Conservation (phyloP, 2,113 vertebrate species). For the Ascaphus truei region DNA sequence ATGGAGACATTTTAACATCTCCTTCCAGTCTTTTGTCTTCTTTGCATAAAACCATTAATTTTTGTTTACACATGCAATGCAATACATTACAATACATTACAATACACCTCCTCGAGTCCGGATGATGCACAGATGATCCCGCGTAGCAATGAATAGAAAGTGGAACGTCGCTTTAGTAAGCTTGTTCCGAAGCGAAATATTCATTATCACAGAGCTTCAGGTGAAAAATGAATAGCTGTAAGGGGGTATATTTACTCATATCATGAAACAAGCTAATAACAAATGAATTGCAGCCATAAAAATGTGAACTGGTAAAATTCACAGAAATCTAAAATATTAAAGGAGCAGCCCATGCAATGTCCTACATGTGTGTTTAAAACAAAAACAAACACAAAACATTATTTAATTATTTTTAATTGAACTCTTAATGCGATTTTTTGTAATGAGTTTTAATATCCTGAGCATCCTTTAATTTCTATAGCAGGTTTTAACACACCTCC, state of each 20-base stretch:
- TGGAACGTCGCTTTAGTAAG: background rate
- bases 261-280: background rate
- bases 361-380: no score
- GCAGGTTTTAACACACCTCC: no score
- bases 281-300: background rate
- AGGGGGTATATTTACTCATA: background rate
- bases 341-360: no score
- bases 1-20: slow-evolving; percentile 15
- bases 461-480: no score
- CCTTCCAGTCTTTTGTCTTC: slow-evolving; percentile 1
- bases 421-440: no score
- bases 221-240: background rate
- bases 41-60: slow-evolving; percentile 23
- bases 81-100: background rate
- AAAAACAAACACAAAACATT: no score
- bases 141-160: background rate
- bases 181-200: background rate
- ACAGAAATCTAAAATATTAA: background rate
- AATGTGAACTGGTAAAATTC: background rate
- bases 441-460: no score
- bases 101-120: background rate
- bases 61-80: slow-evolving; percentile 20
- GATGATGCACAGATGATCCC: background rate
- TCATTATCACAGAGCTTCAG: background rate
- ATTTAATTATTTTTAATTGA: no score